Evolutionary conservation across 2,797 vertebrate species (phyloP), one percentile per base, ranked within the genome.

Genomic region (Chloroceryle inda): DNA sequence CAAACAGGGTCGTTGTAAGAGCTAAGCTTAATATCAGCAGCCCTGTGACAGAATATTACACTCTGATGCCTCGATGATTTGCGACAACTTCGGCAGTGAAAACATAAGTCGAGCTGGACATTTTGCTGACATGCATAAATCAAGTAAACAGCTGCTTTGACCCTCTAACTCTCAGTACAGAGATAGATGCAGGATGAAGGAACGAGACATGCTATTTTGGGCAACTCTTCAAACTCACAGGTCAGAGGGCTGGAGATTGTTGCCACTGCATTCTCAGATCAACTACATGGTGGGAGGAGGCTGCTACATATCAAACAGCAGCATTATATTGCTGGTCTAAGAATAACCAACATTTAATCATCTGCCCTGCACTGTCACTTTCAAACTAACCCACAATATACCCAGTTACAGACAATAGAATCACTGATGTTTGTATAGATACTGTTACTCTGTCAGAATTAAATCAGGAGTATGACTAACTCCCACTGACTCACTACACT

Each of bases 131-230:
- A 66, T 0, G 4, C 40, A 44, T 87, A 87, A 71, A 85, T 89
- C 71, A 95, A 87, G 56, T 23, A 89, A 86, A 87, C 94, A 96
- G 96, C 93, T 97, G 95, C 90, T 93, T 68, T 82, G 63, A 87
- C 47, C 59, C 59, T 37, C 37, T 10, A 2, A 63, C 71, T 62
- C 80, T 69, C 80, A 67, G 77, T n/a, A 61, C 22, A 83, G 66
- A 64, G 33, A 82, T 79, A 69, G 1, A 89, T 9, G 27, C 62
- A 67, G 76, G 31, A 20, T 29, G 42, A 66, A 95, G 58, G 89
- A 92, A 92, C 0, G 9, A 88, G 79, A 73, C 27, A 3, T 11
- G 52, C 86, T 96, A 90, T 96, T 97, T 94, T 63, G 42, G 77
- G 93, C 52, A 40, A 79, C 77, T 80, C 61, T 88, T 88, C 80